Evolutionary conservation across 2,797 vertebrate species (phyloP), one percentile per base, ranked within the genome.

Genomic region (Chaunax sp.): DNA sequence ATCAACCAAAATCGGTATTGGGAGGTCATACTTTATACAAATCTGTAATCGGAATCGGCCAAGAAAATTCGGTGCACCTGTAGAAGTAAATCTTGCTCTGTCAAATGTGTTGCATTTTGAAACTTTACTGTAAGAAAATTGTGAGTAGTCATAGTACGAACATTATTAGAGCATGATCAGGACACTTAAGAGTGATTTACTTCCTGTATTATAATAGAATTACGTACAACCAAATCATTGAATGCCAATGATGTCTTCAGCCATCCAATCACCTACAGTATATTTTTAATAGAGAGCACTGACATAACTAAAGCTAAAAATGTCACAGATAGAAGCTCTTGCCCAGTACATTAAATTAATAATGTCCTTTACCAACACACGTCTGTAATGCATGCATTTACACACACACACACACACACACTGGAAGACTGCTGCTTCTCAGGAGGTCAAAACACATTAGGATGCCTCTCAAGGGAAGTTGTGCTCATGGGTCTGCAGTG

Each of bases 261-360:
- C 28, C 43, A 49, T 47, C 38, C 23, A 26, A 35, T 37, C 25
- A 37, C 43, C 16, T 6, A 13, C 19, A 45, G 22, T 57, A 7
- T 69, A 15, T 57, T 74, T 64, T 68, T 65, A 62, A 72, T 40
- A 62, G 43, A 52, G 59, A 75, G 50, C 57, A 35, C 25, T 19
- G 43, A 64, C 18, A 19, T 28, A 57, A 50, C 43, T 30, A 37
- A 20, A 35, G 14, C 68, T 72, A 75, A 82, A 85, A 81, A 68
- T 64, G 72, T 54, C 85, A 81, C 73, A 86, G 85, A 84, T 78
- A 69, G 69, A 82, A 83, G 68, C 78, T 58, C 77, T 83, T 77
- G 30, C 33, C 78, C 57, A 52, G 59, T 44, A 18, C 22, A 30
- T 67, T 90, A 60, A 89, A 91, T 90, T 79, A 88, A 80, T 86